Evolutionary conservation across 2,888 invertebrate genomes (phyloP), one percentile per base, ranked within the genome.

Genomic region (Cremastinae sp.): DNA sequence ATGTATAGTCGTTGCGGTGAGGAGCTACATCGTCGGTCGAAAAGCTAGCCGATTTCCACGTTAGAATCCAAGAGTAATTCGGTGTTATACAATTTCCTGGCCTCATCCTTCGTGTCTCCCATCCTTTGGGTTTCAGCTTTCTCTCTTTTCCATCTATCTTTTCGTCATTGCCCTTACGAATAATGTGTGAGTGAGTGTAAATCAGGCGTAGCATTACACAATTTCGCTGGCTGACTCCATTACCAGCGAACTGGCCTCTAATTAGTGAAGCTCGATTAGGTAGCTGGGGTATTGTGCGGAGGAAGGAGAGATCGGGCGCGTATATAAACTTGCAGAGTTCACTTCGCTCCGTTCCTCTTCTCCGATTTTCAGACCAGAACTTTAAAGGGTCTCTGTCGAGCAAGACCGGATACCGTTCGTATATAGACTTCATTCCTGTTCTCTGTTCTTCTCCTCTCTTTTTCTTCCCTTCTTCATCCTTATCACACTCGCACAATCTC

Each of bases 241-340:
- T 87, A 86, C 83, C 83, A 84, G 83, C 78, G 82, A 84, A 85
- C 86, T 85, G 83, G 81, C 83, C 86, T 85, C 86, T 88, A 87
- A 88, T 88, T 88, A 88, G 86, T 84, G 85, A 85, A 82, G 85
- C 86, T 84, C 86, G 85, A 87, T 87, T 87, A 86, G 84, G 78
- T 82, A 71, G 65, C 79, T 76, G 61, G 79, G 80, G 70, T 74
- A 53, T 71, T 77, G 75, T 79, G 75, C 74, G 69, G 22, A 68
- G 59, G 78, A 74, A 68, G 65, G 62, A 76, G 66, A 72, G 28
- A 28, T 28, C 28, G 28, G 28, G 69, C 56, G 69, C 14, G 35
- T 43, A 61, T 53, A 61, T 37, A 45, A 16, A 51, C 47, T 12
- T 12, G 18, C 22, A 43, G 49, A 47, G 58, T 49, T 55, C 61